Evolutionary conservation across 2,888 invertebrate genomes (phyloP), one percentile per base, ranked within the genome.

Genomic region (Frankliniella intonsa): DNA sequence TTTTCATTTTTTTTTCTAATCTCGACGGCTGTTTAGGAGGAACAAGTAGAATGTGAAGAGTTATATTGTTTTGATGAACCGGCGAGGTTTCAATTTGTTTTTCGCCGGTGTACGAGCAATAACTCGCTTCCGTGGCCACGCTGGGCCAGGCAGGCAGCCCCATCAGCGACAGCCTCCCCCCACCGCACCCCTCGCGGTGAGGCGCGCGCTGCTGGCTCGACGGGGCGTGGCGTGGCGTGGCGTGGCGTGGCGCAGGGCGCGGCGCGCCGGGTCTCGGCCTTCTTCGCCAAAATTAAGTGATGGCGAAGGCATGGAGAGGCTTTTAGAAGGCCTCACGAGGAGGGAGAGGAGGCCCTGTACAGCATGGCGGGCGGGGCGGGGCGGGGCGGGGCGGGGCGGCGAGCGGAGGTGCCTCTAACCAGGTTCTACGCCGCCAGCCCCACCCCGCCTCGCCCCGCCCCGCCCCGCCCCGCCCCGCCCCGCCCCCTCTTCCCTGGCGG

Each of bases 291-390:
- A 76, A 76, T 76, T 76, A 76, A 76, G 69, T 76, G 69, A 25
- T 76, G 69, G 69, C 69, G 69, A 76, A 76, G 69, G 69, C 22
- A 76, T 25, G 69, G 62, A 62, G 62, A 62, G 69, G 69, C 69
- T 76, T 76, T 76, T 76, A 76, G 69, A 76, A 25, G 55, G 69
- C 69, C 69, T 76, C 69, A 22, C 25, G 69, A 14, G 62, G 62
- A 14, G 14, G 8, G 62, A 62, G 62, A 62, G 62, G 62, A n/a
- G 62, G 62, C 38, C 38, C 38, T 38, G 38, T 38, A 38, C 38
- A 38, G 38, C 38, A n/a, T 10, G 62, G 62, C 5, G 17, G 62
- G 62, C 7, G 62, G 17, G 17, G 62, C 19, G 55, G 9, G 55
- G 51, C 10, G 51, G 51, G 51, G 51, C 10, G 12, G 51, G 51